Percentiles rank a stretch among this genome's conserved stretches.
phyloP scores from a whole-genome alignment of 1,140 invertebrate species.

The Bombus difficillimus region DNA sequence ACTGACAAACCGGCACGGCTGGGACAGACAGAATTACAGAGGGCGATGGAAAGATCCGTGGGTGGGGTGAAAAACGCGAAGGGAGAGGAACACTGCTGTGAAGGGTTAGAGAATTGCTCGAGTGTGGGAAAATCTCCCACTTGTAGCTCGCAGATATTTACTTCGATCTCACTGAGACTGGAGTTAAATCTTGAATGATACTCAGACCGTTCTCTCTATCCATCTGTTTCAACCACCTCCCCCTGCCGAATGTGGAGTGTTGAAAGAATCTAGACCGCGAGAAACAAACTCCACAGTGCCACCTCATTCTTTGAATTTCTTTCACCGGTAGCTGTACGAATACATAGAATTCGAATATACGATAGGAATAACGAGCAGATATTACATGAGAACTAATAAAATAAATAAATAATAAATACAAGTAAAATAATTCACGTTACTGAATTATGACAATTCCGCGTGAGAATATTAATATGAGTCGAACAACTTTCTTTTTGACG shows the following conservation, averaged over 20 bases:
- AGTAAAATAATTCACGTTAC: too few relatives aligned
- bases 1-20: slow-evolving; percentile 50
- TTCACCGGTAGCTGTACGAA: neutral
- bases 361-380: too few relatives aligned
- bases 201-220: slow-evolving; percentile 62
- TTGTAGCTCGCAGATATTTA: slow-evolving; percentile 80
- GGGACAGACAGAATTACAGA: slow-evolving; percentile 40
- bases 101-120: slow-evolving; percentile 63
- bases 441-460: too few relatives aligned
- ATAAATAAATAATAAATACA: too few relatives aligned
- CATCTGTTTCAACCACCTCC: slow-evolving; percentile 34
- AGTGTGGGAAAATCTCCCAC: slow-evolving; percentile 78
- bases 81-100: slow-evolving; percentile 18
- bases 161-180: slow-evolving; percentile 70
- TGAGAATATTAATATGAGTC: too few relatives aligned
- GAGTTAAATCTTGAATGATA: slow-evolving; percentile 77
- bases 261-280: slow-evolving; percentile 31
- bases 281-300: slow-evolving; percentile 14
- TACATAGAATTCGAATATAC: neutral
- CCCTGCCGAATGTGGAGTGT: slow-evolving; percentile 1
- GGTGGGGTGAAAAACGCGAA: slow-evolving; percentile 48
- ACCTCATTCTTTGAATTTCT: neutral
- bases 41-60: slow-evolving; percentile 27
- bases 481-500: too few relatives aligned
- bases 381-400: too few relatives aligned